These are phyloP conservation scores for Falco berigora DNA, from an alignment of 2,797 vertebrate genomes.

Conservation along the genomic window DNA sequence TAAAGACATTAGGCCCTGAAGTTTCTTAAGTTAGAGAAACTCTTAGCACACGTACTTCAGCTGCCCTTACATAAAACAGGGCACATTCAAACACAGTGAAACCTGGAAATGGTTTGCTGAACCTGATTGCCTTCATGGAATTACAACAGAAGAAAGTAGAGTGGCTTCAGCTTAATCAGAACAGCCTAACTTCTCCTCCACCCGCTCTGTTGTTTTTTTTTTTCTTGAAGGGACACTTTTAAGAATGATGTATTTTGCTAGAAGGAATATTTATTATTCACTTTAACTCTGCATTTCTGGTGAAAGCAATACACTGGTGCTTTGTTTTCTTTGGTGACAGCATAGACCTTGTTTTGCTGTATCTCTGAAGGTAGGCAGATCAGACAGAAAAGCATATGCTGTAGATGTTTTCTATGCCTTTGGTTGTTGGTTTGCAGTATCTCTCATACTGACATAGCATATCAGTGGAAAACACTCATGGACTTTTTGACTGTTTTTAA, in stretches of 20 bases:
- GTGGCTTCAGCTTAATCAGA: not conserved
- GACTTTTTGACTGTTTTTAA: not conserved
- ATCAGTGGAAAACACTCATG: not conserved
- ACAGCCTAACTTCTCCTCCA: not conserved
- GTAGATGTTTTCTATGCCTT: not conserved
- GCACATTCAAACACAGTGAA: not conserved
- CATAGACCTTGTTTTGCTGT: not conserved
- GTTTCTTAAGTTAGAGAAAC: not conserved
- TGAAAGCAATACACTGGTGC: not conserved
- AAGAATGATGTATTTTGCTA: not conserved
- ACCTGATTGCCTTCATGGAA: not conserved
- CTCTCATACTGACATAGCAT: not conserved
- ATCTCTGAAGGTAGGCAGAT: not conserved
- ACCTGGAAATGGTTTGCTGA: not conserved
- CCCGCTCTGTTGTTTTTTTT: fast-evolving
- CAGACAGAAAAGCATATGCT: not conserved
- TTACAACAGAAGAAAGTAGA: not conserved
- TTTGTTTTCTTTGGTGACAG: not conserved
- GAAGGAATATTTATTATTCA: not conserved
- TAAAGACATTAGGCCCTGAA: not conserved
- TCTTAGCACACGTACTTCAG: not conserved
- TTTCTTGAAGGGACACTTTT: not conserved
- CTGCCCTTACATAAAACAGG: not conserved
- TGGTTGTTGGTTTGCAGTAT: not conserved
- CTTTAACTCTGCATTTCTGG: not conserved